Base-by-base conservation (phyloP, 1,140 invertebrate genomes). In the Laupala kohalensis region DNA sequence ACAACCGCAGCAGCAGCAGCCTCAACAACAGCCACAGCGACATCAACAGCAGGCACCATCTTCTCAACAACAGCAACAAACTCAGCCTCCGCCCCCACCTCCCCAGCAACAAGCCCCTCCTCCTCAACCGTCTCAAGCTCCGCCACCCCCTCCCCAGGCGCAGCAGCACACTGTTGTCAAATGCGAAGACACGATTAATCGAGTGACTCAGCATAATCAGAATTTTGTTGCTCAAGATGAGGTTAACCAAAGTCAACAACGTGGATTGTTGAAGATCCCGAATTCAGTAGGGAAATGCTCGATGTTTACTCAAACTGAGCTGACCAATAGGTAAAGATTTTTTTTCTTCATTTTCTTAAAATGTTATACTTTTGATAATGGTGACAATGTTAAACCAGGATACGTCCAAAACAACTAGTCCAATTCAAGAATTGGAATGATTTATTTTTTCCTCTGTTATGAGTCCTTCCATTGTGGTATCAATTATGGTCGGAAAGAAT, bases 271-370 rank as follows among this genome's bases (percentile, higher is more conserved):
- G 6, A 75, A 76, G 37, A 74, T 76, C 5, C 79, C 78, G 62
- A 65, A 69, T 9, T 70, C 69, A 15, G 72, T 70, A n/a, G 77
- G 81, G 67, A 81, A 81, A 77, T 80, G 78, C 78, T 82, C 81
- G 74, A 81, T 82, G 78, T 80, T 81, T 73, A 80, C 79, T 69
- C 80, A 81, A 78, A 81, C 80, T 12, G 80, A 82, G 72, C 79
- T 78, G 69, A 78, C 78, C 15, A 80, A 80, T 70, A 64, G 62
- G 71, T 64, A 69, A 53, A 13, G 15, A n/a, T 53, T 15, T 66
- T 23, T 72, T 53, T 19, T 24, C 62, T n/a, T 9, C 15, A 19
- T 67, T 6, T 62, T 2, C 28, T 62, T 28, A 5, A n/a, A n/a
- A n/a, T n/a, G n/a, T n/a, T n/a, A n/a, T n/a, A n/a, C n/a, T n/a